phyloP scores from a whole-genome alignment of 1,140 invertebrate species.

The Ladona fulva region DNA sequence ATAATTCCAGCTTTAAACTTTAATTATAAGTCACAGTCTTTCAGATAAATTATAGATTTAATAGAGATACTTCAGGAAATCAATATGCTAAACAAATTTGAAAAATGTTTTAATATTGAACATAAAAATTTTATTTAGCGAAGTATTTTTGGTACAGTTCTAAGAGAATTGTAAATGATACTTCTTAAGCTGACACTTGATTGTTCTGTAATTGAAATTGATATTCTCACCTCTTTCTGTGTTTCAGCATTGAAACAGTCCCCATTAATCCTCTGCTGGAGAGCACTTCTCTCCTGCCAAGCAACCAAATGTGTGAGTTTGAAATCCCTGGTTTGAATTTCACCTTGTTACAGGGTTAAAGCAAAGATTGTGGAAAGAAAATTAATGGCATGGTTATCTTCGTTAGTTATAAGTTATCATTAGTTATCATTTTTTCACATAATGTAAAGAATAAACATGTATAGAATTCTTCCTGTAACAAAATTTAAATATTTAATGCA shows the following conservation, averaged over 20 bases:
- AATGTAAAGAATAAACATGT: neutral
- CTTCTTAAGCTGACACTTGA: neutral
- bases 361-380: neutral
- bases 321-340: neutral
- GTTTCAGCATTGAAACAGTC: neutral
- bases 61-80: too few relatives aligned
- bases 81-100: too few relatives aligned
- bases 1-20: neutral
- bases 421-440: neutral
- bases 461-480: too few relatives aligned
- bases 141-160: neutral
- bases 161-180: neutral
- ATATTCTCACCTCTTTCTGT: neutral
- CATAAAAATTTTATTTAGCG: too few relatives aligned
- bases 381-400: too few relatives aligned
- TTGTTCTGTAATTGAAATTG: neutral
- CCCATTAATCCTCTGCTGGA: neutral
- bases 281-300: neutral
- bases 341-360: neutral
- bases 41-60: too few relatives aligned
- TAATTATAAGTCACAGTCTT: too few relatives aligned
- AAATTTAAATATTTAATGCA: too few relatives aligned
- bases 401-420: too few relatives aligned
- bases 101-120: too few relatives aligned
- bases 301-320: constrained; percentile 1